Base-by-base conservation (phyloP, 2,888 invertebrate species). In the Lomographa bimaculata region DNA sequence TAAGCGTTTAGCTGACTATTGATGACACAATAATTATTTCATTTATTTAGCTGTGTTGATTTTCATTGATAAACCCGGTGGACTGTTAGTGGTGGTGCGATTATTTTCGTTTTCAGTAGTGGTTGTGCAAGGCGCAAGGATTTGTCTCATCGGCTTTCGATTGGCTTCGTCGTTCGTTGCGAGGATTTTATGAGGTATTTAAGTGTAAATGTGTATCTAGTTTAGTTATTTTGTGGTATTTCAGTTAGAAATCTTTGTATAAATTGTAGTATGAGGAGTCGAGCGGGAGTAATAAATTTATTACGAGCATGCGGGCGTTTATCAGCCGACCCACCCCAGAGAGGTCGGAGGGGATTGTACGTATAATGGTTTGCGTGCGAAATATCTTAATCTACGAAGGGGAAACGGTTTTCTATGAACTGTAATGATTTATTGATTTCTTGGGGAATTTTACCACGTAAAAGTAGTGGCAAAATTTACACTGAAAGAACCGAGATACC, bases 41-140 rank as follows among this genome's bases (percentile, higher is more conserved):
- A 65, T 72, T 67, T 60, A 46, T 52, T 67, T 71, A 57, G 44
- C 27, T 59, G 69, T 69, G 69, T 66, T 65, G 50, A 52, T 65
- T 74, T 65, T 55, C 46, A 59, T 41, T 61, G 54, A 59, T 53
- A 49, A 61, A 59, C 39, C 46, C 57, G 60, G 78, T 79, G 76
- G 68, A 74, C 65, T 37, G 8, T 10, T 54, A 50, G 51, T 66
- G 60, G 71, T 78, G 71, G 71, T 73, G 79, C 72, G 67, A 69
- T 77, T 75, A 72, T 79, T 80, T 75, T 69, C 36, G 54, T 79
- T 74, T 68, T 68, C 73, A 75, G 79, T 63, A 69, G 81, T 83
- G 78, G 68, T 79, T 79, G 81, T 81, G 78, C 73, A 79, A 78
- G 85, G 80, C 81, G 79, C 73, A 79, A 79, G 85, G 82, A 82